Conservation (phyloP, 2,113 vertebrate genomes). For the Phycodurus eques region DNA sequence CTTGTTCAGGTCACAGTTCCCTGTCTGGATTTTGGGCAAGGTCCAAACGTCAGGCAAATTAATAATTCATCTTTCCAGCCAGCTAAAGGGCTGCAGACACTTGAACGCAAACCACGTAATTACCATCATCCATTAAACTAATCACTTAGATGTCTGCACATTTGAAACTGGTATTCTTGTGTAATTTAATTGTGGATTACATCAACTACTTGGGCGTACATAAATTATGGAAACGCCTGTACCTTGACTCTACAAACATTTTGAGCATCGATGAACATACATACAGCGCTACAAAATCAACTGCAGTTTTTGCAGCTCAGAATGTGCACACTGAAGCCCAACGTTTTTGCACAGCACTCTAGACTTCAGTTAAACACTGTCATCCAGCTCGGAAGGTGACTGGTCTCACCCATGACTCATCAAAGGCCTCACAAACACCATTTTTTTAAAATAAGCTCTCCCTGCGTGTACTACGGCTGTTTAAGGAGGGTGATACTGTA, state of each 20-base stretch:
- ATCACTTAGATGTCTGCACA: not conserved
- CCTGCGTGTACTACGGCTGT: conserved; percentile 29
- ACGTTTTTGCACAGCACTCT: not conserved
- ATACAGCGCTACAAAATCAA: not conserved
- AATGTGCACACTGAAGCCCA: not conserved
- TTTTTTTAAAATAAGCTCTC: conserved; percentile 50
- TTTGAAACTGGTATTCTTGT: not conserved
- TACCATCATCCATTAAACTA: not conserved
- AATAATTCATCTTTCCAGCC: not conserved
- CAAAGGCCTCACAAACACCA: conserved; percentile 20
- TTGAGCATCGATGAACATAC: not conserved
- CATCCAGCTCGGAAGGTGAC: conserved; percentile 22
- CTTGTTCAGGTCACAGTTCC: not conserved
- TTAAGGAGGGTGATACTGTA: conserved; percentile 42
- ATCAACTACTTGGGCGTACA: not conserved
- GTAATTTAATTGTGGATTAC: not conserved
- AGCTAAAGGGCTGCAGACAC: not conserved
- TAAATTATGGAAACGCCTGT: not conserved
- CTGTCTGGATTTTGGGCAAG: not conserved
- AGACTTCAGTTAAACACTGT: conserved; percentile 20
- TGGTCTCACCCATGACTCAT: conserved; percentile 24
- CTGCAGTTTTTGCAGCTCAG: not conserved
- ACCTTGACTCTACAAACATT: not conserved
- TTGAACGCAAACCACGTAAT: not conserved
- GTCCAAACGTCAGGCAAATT: not conserved